Evolutionary conservation across 2,113 vertebrate species (phyloP), one percentile per base, ranked within the genome.

Genomic region (Oxygymnocypris stewartii): DNA sequence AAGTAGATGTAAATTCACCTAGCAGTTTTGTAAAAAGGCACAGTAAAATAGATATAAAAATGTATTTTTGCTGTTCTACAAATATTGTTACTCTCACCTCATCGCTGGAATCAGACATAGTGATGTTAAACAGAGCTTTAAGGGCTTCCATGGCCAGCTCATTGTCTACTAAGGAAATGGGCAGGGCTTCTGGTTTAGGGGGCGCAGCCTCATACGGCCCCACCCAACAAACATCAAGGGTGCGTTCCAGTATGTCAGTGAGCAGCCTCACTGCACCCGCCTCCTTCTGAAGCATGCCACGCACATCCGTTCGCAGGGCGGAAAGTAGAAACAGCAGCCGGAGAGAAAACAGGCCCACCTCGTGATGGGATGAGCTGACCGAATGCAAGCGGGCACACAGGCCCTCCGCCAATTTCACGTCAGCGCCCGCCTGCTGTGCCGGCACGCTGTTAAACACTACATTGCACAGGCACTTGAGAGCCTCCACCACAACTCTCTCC

Each of bases 401-500:
- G 89, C 95, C 96, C 7, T 94, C 92, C 13, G 94, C 96, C 88
- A 99, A 94, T 83, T 97, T 96, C 87, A 99, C 93, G 59, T 99
- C 98, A 82, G 96, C 95, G 40, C 97, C 95, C 28, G 97, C 96
- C 94, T 98, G 96, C 93, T 99, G 98, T 54, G 98, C 98, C 18
- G 94, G 92, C 42, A 94, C 91, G 84, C 98, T 99, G 91, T 99
- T 99, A 93, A 96, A 99, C 87, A 99, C 94, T 51, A 99, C 95
- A 51, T 99, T 99, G 92, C 98, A 99, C 79, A 99, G 95, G 93
- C 98, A 99, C 95, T 99, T 99, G 81, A 99, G 93, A 18, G 98
- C 97, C 94, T 99, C 98, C 91, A 99, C 96, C 84, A 99, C 96
- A 42, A 95, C 94, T 90, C 96, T 96, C 88, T 96, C 95, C 61